These are phyloP conservation scores for Hemicordylus capensis DNA, from an alignment of 2,113 vertebrate species.

Conservation along the genomic window DNA sequence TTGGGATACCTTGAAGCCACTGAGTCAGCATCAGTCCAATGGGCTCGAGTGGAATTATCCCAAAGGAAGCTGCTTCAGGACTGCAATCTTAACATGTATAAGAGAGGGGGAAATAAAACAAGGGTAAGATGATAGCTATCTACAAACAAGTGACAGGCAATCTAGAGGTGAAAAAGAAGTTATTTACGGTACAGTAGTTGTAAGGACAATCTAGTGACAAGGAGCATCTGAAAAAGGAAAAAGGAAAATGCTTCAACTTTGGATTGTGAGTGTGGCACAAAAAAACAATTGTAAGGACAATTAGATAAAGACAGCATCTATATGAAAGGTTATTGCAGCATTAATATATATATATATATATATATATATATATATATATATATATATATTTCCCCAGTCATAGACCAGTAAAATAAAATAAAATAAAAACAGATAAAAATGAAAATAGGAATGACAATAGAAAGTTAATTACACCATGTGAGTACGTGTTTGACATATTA, in stretches of 20 bases:
- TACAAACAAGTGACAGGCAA: background rate
- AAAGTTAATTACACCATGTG: no score
- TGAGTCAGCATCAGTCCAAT: background rate
- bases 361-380: no score
- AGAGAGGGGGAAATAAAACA: background rate
- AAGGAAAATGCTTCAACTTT: background rate
- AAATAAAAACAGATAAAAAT: no score
- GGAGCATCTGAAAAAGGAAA: background rate
- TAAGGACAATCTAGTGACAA: background rate
- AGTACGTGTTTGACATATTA: no score
- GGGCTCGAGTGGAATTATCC: background rate
- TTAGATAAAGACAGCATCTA: background rate
- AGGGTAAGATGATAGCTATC: background rate
- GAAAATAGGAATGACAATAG: no score
- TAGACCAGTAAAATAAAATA: no score
- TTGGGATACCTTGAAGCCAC: background rate
- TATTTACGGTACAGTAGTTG: background rate
- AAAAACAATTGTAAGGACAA: background rate
- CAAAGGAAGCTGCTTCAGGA: background rate
- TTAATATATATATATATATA: no score
- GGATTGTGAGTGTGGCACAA: background rate
- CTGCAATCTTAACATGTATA: background rate
- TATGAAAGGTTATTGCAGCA: no score
- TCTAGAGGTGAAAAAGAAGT: background rate
- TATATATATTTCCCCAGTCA: no score